phyloP scores from a whole-genome alignment of 2,113 vertebrate species.

The Pandion haliaetus region DNA sequence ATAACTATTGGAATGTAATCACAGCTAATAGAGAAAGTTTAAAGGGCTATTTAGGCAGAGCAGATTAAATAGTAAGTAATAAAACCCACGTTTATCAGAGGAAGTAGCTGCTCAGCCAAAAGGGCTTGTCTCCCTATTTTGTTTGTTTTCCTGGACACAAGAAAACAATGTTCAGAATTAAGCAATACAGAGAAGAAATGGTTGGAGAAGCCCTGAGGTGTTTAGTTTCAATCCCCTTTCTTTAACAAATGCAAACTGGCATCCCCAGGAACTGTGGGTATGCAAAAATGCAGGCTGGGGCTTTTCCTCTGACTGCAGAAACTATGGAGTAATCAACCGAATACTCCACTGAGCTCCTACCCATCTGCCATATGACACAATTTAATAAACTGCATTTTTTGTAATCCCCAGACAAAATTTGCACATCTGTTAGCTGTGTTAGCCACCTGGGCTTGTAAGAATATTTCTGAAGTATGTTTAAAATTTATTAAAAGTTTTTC shows the following conservation, averaged over 20 bases:
- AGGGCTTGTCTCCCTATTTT: neutral
- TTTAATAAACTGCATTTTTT: constrained; percentile 36
- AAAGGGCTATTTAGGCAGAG: neutral
- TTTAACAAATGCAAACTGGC: neutral
- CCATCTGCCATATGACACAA: constrained; percentile 41
- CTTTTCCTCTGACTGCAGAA: neutral
- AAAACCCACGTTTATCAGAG: neutral
- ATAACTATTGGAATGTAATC: neutral
- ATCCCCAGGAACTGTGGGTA: neutral
- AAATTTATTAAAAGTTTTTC: neutral
- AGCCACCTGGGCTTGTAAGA: constrained; percentile 10
- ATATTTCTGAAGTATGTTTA: neutral
- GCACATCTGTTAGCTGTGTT: constrained; percentile 32
- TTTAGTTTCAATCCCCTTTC: neutral
- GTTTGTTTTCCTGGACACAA: neutral
- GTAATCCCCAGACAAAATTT: constrained; percentile 11
- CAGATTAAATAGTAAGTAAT: neutral
- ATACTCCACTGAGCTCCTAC: neutral
- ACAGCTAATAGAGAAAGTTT: neutral
- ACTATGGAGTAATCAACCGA: neutral
- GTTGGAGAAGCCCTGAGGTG: neutral
- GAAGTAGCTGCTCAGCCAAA: neutral
- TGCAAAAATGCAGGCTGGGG: neutral
- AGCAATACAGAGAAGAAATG: neutral
- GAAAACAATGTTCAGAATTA: neutral